Conservation (phyloP, 1,140 invertebrate genomes). For the Drosophila sucinea region DNA sequence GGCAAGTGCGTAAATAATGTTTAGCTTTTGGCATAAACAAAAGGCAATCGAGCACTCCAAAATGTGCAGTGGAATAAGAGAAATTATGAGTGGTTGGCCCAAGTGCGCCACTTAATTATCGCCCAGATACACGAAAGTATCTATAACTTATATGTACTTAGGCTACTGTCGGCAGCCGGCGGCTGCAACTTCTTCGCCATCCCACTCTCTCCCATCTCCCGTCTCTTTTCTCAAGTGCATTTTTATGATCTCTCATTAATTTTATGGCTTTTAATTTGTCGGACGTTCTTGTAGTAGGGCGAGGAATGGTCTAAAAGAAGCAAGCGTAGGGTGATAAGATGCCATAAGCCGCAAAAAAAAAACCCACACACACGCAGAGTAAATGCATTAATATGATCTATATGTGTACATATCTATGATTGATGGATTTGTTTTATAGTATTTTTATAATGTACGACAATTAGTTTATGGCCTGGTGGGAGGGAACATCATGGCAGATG, state of each 20-base stretch:
- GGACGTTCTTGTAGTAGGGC: conserved; percentile 44
- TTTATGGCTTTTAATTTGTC: conserved; percentile 78
- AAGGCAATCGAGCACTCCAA: conserved; percentile 18
- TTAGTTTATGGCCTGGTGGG: background rate
- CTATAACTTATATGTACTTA: conserved; percentile 37
- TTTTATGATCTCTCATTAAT: conserved; percentile 77
- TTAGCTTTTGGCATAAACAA: conserved; percentile 45
- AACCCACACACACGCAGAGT: conserved; percentile 32
- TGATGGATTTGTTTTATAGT: conserved; percentile 23
- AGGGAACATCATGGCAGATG: background rate
- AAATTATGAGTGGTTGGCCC: conserved; percentile 51
- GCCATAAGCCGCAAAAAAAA: conserved; percentile 8
- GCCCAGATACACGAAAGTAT: conserved; percentile 39
- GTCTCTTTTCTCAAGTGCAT: conserved; percentile 64
- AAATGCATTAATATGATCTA: conserved; percentile 3
- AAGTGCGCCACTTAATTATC: conserved; percentile 58
- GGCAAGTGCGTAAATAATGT: conserved; percentile 35
- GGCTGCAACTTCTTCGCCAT: conserved; percentile 1
- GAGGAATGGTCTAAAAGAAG: background rate
- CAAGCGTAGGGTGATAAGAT: conserved; percentile 39
- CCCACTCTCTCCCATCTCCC: conserved; percentile 3
- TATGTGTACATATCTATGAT: conserved; percentile 13
- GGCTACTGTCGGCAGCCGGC: conserved; percentile 36
- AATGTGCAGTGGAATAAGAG: conserved; percentile 25
- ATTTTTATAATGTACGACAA: conserved; percentile 1